These are phyloP conservation scores for Meloidogyne chitwoodi DNA, from an alignment of 1,140 invertebrate species.

Conservation along the genomic window DNA sequence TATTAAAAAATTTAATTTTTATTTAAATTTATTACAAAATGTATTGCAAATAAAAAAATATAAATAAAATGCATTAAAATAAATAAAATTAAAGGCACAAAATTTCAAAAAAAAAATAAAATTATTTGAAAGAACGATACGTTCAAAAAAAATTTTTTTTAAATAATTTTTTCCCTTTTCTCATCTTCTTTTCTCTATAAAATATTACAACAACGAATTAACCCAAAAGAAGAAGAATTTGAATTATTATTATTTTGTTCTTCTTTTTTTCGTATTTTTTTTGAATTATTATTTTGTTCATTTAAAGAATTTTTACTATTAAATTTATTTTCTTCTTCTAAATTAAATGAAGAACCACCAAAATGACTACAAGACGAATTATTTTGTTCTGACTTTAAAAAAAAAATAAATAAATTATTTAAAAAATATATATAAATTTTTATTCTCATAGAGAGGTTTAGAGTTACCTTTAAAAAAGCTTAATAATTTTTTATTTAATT, in stretches of 20 bases:
- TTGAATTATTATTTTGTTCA: neutral
- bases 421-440: no score
- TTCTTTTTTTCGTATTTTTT: neutral
- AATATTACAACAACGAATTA: neutral
- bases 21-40: neutral
- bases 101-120: neutral
- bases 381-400: neutral
- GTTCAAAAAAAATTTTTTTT: neutral
- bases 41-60: neutral
- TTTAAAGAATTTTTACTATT: neutral
- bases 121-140: neutral
- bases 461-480: no score
- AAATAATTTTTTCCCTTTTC: neutral
- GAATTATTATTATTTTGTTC: no score
- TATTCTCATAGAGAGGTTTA: no score
- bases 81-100: constrained; percentile 2
- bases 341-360: neutral
- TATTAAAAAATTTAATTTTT: no score
- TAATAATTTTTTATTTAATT: no score
- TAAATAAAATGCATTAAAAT: neutral
- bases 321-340: neutral
- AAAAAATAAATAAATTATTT: neutral
- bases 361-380: neutral
- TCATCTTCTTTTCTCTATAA: neutral
- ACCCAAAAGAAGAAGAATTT: neutral